phyloP scores from a whole-genome alignment of 1,140 invertebrate genomes.

The Diploscapter pachys region DNA sequence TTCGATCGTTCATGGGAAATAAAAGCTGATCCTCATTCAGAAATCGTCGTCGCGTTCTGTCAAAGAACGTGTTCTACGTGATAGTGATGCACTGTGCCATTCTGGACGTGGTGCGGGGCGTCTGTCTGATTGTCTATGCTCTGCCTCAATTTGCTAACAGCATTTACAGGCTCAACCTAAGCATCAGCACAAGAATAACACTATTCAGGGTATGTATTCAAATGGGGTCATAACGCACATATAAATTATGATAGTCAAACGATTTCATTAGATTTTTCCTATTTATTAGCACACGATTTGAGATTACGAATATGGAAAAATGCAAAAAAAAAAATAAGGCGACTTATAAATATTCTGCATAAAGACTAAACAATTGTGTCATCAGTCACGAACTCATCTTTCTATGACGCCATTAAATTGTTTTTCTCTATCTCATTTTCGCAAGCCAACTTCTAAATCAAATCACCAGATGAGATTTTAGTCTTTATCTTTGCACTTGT shows the following conservation, averaged over 20 bases:
- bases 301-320: background rate
- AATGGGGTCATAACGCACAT: too few relatives aligned
- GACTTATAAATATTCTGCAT: too few relatives aligned
- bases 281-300: background rate
- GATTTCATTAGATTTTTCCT: background rate
- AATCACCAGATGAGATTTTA: background rate
- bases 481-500: background rate
- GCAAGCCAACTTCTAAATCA: too few relatives aligned
- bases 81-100: slow-evolving; percentile 55
- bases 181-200: background rate
- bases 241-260: too few relatives aligned
- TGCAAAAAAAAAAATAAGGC: background rate
- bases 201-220: slow-evolving; percentile 2
- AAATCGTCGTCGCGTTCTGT: slow-evolving; percentile 48
- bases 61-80: slow-evolving; percentile 56
- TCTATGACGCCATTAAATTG: too few relatives aligned
- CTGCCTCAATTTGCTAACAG: slow-evolving; percentile 39
- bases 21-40: slow-evolving; percentile 17
- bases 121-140: slow-evolving; percentile 49
- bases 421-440: too few relatives aligned
- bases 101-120: slow-evolving; percentile 55
- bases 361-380: too few relatives aligned
- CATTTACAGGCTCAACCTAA: slow-evolving; percentile 1
- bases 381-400: too few relatives aligned
- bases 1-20: too few relatives aligned